Percentiles rank a stretch among this genome's conserved stretches.
Evolutionary conservation across 2,888 invertebrate genomes (phyloP).

Genomic region (Idaea biselata): DNA sequence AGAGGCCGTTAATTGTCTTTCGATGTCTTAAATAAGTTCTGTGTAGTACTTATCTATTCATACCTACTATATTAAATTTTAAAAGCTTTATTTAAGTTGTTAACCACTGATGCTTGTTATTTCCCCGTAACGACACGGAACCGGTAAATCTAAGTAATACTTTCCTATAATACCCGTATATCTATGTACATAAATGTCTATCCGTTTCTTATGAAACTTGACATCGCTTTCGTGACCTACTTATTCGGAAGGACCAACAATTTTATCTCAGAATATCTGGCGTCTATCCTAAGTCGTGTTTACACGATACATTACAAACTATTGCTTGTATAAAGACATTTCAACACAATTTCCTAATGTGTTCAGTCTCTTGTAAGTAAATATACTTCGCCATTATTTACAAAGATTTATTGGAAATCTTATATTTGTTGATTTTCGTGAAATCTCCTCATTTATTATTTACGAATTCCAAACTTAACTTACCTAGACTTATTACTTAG

Average conservation of each 20-base stretch:
- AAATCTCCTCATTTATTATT: background rate
- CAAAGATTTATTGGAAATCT: conserved; percentile 19
- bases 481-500: background rate
- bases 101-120: background rate
- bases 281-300: conserved; percentile 37
- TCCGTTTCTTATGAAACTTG: conserved; percentile 36
- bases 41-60: no score
- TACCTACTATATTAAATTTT: no score
- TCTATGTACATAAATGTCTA: conserved; percentile 12
- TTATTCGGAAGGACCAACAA: conserved; percentile 51
- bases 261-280: conserved; percentile 44
- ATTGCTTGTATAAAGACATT: conserved; percentile 27
- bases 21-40: no score
- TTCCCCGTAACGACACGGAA: background rate
- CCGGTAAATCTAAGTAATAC: background rate
- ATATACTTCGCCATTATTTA: conserved; percentile 32
- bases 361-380: conserved; percentile 32
- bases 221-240: conserved; percentile 56
- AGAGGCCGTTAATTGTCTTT: no score
- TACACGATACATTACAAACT: conserved; percentile 42
- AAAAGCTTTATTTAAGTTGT: background rate
- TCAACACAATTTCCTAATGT: conserved; percentile 39
- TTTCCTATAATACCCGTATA: background rate
- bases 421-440: conserved; percentile 8
- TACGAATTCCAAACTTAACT: background rate